Conservation (phyloP, 2,888 invertebrate species). For the Urechis unicinctus region DNA sequence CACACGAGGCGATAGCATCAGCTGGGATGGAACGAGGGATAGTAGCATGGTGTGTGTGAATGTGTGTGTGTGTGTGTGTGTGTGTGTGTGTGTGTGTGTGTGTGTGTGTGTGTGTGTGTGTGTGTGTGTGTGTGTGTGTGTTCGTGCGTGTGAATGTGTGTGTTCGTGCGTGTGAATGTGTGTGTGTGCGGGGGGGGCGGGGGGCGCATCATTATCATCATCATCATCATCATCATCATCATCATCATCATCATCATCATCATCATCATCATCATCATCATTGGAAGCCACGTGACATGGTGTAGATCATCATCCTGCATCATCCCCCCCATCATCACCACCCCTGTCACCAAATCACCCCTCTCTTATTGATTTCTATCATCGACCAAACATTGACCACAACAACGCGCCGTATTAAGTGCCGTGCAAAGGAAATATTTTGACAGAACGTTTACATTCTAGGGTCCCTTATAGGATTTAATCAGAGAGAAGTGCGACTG, state of each 20-base stretch:
- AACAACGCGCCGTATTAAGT: too few relatives aligned
- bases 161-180: conserved; percentile 8
- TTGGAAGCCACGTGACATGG: not conserved
- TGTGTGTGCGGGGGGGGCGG: too few relatives aligned
- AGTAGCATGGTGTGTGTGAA: not conserved
- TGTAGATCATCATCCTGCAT: too few relatives aligned
- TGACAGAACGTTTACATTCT: too few relatives aligned
- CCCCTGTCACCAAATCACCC: not conserved
- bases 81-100: conserved; percentile 4
- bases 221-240: not conserved
- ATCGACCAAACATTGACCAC: too few relatives aligned
- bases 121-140: too few relatives aligned
- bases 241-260: not conserved
- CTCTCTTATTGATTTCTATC: not conserved
- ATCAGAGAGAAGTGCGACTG: too few relatives aligned
- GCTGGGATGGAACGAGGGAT: too few relatives aligned
- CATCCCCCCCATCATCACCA: not conserved
- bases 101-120: conserved; percentile 8
- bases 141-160: conserved; percentile 8
- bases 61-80: not conserved
- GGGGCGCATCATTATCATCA: not conserved
- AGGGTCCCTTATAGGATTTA: too few relatives aligned
- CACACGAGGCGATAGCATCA: too few relatives aligned
- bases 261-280: not conserved
- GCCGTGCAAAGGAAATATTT: too few relatives aligned